phyloP scores from a whole-genome alignment of 1,140 invertebrate genomes.

The Pseudomyrmex gracilis region DNA sequence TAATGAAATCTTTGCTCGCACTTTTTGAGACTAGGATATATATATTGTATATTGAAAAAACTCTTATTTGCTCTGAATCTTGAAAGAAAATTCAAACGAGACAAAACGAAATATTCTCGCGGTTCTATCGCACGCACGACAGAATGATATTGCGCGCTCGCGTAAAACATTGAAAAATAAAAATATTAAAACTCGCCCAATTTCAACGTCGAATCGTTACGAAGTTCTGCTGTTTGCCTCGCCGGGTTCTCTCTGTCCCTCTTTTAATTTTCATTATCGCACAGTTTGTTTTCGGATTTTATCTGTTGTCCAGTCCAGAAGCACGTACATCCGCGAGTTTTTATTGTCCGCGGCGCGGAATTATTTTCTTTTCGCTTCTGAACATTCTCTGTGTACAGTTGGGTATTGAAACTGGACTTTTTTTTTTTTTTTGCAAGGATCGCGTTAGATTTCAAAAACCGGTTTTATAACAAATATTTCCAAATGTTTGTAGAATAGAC shows the following conservation, averaged over 20 bases:
- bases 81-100: constrained; percentile 18
- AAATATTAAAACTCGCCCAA: constrained; percentile 60
- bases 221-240: constrained; percentile 64
- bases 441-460: neutral
- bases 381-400: neutral
- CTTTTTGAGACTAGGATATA: neutral
- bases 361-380: constrained; percentile 31
- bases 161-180: constrained; percentile 34
- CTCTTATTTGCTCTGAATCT: constrained; percentile 6
- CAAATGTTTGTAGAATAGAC: neutral
- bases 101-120: constrained; percentile 12
- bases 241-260: constrained; percentile 42
- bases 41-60: neutral
- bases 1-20: neutral
- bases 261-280: constrained; percentile 71
- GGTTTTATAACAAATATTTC: no score
- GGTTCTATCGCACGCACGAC: constrained; percentile 34
- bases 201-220: constrained; percentile 70
- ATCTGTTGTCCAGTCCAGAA: constrained; percentile 61
- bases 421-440: constrained; percentile 22
- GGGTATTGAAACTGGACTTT: constrained; percentile 28
- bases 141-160: constrained; percentile 28
- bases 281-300: constrained; percentile 68
- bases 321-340: constrained; percentile 44
- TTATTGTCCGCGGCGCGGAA: constrained; percentile 36